These are phyloP conservation scores for Halictus ligatus DNA, from an alignment of 2,888 invertebrate species.

Conservation along the genomic window DNA sequence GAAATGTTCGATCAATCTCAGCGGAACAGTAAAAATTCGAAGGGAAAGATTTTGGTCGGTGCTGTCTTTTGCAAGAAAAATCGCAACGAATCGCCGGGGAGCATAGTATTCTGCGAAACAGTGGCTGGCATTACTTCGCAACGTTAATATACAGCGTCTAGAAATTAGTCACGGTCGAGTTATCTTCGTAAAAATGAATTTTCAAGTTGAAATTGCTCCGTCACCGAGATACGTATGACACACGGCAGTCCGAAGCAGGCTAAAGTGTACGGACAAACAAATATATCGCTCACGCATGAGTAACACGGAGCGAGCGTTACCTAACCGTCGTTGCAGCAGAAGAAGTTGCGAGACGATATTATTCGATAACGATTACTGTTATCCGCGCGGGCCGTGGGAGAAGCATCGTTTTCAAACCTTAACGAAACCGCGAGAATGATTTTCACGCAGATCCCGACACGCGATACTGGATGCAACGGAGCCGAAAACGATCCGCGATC, in stretches of 20 bases:
- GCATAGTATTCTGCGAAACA: no score
- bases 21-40: no score
- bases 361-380: slow-evolving; percentile 1
- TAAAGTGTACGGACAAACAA: neutral
- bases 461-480: neutral
- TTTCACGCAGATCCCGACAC: neutral
- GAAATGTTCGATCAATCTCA: no score
- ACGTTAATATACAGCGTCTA: neutral
- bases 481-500: neutral
- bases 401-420: neutral
- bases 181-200: neutral
- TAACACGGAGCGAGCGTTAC: neutral
- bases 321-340: neutral
- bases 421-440: neutral
- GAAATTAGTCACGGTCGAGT: no score
- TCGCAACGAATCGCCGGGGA: no score
- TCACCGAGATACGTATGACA: neutral
- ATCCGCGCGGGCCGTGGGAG: neutral
- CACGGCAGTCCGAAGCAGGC: neutral
- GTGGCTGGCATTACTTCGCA: no score
- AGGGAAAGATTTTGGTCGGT: no score
- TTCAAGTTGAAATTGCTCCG: neutral
- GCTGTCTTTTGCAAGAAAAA: no score
- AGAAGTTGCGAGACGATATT: neutral
- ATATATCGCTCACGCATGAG: neutral